Conservation (phyloP, 2,888 invertebrate species). For the Coelopa pilipes region DNA sequence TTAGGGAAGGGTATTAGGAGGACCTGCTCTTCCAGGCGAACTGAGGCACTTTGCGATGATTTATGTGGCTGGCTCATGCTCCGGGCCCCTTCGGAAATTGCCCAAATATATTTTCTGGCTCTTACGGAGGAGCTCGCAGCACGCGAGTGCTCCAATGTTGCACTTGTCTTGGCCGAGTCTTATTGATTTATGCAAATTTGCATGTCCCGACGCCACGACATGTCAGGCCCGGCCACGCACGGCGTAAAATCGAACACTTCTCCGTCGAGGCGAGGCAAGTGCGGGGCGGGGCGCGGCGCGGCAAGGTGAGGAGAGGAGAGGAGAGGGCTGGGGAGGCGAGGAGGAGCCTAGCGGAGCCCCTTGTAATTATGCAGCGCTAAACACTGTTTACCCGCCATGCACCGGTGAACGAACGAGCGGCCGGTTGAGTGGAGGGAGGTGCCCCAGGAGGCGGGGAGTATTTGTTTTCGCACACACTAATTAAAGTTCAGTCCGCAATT, state of each 20-base stretch:
- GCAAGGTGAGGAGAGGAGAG: too few relatives aligned
- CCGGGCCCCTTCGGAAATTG: neutral
- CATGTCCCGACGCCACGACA: neutral
- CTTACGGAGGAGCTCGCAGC: too few relatives aligned
- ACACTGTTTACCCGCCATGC: constrained; percentile 1
- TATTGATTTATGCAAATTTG: constrained; percentile 32
- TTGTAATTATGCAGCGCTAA: constrained; percentile 29
- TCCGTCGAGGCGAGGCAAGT: neutral
- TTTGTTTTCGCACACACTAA: constrained; percentile 21
- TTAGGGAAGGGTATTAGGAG: too few relatives aligned
- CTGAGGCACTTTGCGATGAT: too few relatives aligned
- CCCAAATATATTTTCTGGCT: too few relatives aligned
- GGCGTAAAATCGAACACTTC: constrained; percentile 34
- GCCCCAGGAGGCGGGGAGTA: neutral
- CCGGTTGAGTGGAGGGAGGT: neutral
- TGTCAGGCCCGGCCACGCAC: constrained; percentile 2
- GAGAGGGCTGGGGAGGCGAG: too few relatives aligned
- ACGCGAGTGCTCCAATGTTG: neutral
- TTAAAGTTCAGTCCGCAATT: constrained; percentile 15
- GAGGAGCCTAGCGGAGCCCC: constrained; percentile 8
- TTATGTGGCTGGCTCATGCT: neutral
- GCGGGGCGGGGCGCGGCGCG: too few relatives aligned
- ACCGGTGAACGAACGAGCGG: neutral
- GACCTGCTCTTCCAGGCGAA: too few relatives aligned
- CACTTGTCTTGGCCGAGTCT: neutral